phyloP scores from a whole-genome alignment of 2,888 invertebrate species.

The Hetaerina titia region DNA sequence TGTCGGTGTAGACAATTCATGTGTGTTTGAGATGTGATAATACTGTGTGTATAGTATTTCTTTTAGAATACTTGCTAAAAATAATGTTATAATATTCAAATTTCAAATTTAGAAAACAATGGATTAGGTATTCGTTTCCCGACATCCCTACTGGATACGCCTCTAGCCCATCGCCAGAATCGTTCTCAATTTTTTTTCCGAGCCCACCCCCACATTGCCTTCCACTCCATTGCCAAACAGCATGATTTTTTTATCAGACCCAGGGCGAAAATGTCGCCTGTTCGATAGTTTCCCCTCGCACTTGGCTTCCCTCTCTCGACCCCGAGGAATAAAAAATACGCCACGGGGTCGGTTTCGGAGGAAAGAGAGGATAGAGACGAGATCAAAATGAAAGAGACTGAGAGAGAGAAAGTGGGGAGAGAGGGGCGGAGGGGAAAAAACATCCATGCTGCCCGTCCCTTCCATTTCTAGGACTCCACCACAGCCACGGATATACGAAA shows the following conservation, averaged over 20 bases:
- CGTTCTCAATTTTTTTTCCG: neutral
- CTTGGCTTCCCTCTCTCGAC: neutral
- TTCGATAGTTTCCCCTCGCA: neutral
- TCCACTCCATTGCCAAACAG: neutral
- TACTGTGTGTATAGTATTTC: no score
- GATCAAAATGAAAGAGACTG: neutral
- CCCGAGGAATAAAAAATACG: neutral
- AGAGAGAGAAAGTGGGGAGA: neutral
- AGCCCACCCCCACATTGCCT: neutral
- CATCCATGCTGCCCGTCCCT: neutral
- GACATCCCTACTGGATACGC: neutral
- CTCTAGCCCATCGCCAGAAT: neutral
- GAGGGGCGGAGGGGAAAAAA: neutral
- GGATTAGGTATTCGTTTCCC: no score
- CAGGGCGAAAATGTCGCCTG: conserved; percentile 17
- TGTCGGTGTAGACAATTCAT: no score
- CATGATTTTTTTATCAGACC: conserved; percentile 39
- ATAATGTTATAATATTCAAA: no score
- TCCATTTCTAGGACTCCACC: neutral
- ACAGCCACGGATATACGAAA: neutral
- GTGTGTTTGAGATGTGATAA: no score
- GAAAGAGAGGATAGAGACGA: neutral
- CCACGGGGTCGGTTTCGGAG: neutral
- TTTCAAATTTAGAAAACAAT: no score
- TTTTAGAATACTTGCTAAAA: no score